These are phyloP conservation scores for Pterobdella sp. DNA, from an alignment of 2,888 invertebrate species.

Conservation along the genomic window DNA sequence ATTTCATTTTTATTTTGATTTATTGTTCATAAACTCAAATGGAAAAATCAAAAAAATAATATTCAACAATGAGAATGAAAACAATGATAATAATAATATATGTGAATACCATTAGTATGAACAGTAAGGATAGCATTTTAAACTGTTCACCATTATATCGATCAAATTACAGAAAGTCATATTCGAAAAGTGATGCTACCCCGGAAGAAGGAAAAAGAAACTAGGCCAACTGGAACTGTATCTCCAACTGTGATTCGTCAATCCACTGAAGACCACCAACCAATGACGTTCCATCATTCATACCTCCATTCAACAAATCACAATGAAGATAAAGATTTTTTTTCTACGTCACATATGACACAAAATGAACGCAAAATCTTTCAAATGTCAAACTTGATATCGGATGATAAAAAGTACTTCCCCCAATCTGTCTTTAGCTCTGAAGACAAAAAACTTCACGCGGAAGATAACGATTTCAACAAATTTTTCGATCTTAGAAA, in stretches of 20 bases:
- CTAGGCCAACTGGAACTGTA: conserved; percentile 30
- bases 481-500: background rate
- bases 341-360: background rate
- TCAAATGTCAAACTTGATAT: background rate
- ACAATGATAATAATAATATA: no score
- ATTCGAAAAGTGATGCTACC: conserved; percentile 19
- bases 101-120: no score
- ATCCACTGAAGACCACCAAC: background rate
- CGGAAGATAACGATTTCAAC: background rate
- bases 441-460: no score
- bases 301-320: conserved; percentile 10
- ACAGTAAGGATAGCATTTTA: no score
- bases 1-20: no score
- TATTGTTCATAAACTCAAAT: no score
- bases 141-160: no score
- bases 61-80: no score
- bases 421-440: background rate
- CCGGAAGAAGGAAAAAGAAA: conserved; percentile 2
- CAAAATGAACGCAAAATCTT: background rate
- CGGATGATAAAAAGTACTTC: background rate
- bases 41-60: no score
- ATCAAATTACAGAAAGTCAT: background rate
- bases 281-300: background rate
- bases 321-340: background rate
- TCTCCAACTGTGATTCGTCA: conserved; percentile 28